Conservation (phyloP, 2,797 vertebrate species). For the Halcyon leucocephala region DNA sequence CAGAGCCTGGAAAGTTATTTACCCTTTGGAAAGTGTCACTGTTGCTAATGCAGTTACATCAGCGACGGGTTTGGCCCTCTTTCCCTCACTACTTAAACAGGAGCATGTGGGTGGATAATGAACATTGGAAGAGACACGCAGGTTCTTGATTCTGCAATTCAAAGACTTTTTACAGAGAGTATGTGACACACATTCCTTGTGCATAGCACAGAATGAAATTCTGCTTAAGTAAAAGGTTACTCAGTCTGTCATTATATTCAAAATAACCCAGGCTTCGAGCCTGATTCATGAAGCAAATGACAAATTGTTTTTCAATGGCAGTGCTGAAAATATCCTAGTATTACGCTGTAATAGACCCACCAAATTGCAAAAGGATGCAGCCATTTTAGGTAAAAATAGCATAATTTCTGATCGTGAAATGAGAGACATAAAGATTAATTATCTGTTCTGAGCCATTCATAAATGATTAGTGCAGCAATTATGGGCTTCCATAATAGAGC, state of each 20-base stretch:
- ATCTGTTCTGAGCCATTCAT: conserved; percentile 63
- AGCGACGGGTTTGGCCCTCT: conserved; percentile 11
- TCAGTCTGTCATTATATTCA: conserved; percentile 67
- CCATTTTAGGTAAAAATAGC: conserved; percentile 70
- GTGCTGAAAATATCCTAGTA: conserved; percentile 64
- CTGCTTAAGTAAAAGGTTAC: conserved; percentile 69
- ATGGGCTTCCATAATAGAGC: conserved; percentile 42
- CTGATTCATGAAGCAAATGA: conserved; percentile 71
- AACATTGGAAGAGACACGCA: conserved; percentile 26
- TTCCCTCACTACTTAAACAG: conserved; percentile 27
- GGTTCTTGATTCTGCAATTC: conserved; percentile 48
- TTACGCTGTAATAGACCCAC: conserved; percentile 60
- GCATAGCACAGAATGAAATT: conserved; percentile 42
- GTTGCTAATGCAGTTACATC: neutral
- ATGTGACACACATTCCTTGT: conserved; percentile 63
- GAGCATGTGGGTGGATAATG: conserved; percentile 55
- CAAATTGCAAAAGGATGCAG: conserved; percentile 63
- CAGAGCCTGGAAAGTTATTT: neutral
- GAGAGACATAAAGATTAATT: conserved; percentile 67
- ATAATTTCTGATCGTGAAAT: conserved; percentile 60
- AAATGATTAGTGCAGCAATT: conserved; percentile 54
- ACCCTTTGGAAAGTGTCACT: conserved; percentile 15
- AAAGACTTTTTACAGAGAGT: conserved; percentile 46
- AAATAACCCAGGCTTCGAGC: conserved; percentile 62
- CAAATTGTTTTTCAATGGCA: conserved; percentile 63